These are phyloP conservation scores for Bucco capensis DNA, from an alignment of 2,113 vertebrate genomes.

Conservation along the genomic window DNA sequence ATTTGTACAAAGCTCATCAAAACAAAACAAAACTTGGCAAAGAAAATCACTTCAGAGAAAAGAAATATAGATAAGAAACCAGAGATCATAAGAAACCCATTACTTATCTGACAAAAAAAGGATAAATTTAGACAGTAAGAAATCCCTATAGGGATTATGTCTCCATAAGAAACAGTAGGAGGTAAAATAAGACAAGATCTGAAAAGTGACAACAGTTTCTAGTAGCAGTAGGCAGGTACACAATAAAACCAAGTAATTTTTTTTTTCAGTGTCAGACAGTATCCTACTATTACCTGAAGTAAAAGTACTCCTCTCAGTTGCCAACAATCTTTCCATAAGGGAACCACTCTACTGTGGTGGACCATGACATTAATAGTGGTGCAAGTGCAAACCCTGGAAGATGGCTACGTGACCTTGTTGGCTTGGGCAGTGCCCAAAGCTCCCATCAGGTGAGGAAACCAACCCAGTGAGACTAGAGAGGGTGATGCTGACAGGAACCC, in stretches of 20 bases:
- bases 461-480: fast-evolving
- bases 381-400: neutral
- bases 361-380: neutral
- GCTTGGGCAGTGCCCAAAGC: neutral
- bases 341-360: neutral
- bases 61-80: neutral
- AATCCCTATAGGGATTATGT: neutral
- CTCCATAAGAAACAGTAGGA: neutral
- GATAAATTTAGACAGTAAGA: neutral
- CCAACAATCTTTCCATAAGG: fast-evolving
- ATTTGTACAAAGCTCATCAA: neutral
- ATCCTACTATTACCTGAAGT: neutral
- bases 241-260: neutral
- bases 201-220: neutral
- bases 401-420: neutral
- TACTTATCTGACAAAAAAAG: neutral
- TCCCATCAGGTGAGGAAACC: fast-evolving
- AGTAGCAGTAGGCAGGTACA: neutral
- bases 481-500: neutral
- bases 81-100: conserved; percentile 1
- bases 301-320: neutral
- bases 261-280: neutral
- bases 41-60: neutral
- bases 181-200: neutral
- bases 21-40: conserved; percentile 12